Base-by-base conservation (phyloP, 1,140 invertebrate species). In the Heliconius hermathena region DNA sequence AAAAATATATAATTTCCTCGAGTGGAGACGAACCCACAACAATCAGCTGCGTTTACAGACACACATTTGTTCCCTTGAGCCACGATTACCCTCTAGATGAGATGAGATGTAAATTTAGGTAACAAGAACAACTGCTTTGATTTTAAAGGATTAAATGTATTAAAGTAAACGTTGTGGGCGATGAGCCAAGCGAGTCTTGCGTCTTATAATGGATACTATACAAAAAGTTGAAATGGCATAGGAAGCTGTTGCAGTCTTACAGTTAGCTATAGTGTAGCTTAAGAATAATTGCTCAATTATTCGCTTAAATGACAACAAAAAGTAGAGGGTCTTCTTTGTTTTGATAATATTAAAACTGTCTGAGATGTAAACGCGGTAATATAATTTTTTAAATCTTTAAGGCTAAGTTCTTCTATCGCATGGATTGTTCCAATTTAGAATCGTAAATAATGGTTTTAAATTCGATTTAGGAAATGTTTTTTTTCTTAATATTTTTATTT, bases 211-310 rank as follows among this genome's bases (percentile, higher is more conserved):
- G 54, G 54, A 57, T 8, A 57, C 54, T 57, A 9, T 57, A 66
- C 60, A 66, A 66, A 66, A 66, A 66, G 60, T 66, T 66, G 60
- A 66, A 26, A 66, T 29, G 60, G 22, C 11, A 66, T 29, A 29
- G 9, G 22, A 66, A 66, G 60, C 60, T 66, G 60, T 16, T 66
- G 22, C 20, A 54, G 54, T 66, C 60, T 29, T 66, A 29, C 3
- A 66, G 54, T 57, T n/a, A 57, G n/a, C 18, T 52, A 20, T 0
- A 52, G 49, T 6, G 18, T 52, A 20, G 20, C 54, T 57, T 57
- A 22, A 57, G 54, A 57, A 3, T n/a, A 2, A n/a, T 57, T 57
- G n/a, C 54, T 20, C 16, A 52, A 52, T 8, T 9, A 4, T 2
- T 22, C 8, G 54, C n/a, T 57, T 11, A 22, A 60, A 60, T 60